Evolutionary conservation across 1,140 invertebrate genomes (phyloP).

Genomic region (Phortica variegata): DNA sequence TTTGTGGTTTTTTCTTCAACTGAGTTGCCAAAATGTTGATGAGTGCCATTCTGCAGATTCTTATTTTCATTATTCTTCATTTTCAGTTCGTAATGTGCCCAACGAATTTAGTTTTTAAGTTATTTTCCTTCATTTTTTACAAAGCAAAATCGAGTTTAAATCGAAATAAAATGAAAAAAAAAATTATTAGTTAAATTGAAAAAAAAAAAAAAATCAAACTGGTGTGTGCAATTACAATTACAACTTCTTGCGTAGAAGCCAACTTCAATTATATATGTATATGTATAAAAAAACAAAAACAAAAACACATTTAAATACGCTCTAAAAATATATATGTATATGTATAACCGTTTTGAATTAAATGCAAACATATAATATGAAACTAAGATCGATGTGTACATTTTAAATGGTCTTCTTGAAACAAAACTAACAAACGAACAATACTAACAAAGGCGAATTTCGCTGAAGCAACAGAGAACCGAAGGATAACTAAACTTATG

Average conservation of each 20-base stretch:
- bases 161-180: constrained; percentile 13
- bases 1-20: constrained; percentile 21
- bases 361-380: constrained; percentile 23
- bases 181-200: not conserved
- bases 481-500: constrained; percentile 22
- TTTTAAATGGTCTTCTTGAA: constrained; percentile 5
- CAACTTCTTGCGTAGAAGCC: no score
- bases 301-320: constrained; percentile 15
- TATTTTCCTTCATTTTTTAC: no score
- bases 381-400: constrained; percentile 4
- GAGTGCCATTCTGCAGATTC: constrained; percentile 15
- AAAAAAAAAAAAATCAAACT: constrained; percentile 13
- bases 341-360: constrained; percentile 42
- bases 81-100: no score
- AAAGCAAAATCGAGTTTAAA: constrained; percentile 21
- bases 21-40: constrained; percentile 9
- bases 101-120: no score
- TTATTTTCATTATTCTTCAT: no score
- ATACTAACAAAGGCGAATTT: constrained; percentile 17
- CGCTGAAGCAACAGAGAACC: constrained; percentile 19
- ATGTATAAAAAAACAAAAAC: constrained; percentile 29
- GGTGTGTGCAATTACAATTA: constrained; percentile 33
- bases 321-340: constrained; percentile 30
- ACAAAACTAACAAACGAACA: constrained; percentile 22
- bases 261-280: constrained; percentile 18